Conservation (phyloP, 2,888 invertebrate genomes). For the Villa cingulata region DNA sequence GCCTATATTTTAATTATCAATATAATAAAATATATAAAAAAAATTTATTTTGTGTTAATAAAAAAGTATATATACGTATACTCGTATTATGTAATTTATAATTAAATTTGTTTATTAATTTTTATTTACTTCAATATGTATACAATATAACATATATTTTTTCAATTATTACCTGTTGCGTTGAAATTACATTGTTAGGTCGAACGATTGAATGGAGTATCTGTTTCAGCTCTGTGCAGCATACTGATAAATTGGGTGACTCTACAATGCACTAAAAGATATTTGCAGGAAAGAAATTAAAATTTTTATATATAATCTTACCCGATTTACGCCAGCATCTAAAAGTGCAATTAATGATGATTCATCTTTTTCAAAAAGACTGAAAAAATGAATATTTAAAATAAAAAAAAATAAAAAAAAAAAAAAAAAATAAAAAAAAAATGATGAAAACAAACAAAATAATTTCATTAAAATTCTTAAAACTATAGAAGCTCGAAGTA, state of each 20-base stretch:
- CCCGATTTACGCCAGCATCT: constrained; percentile 79
- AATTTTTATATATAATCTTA: constrained; percentile 38
- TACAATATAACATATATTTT: no score
- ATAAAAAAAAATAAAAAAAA: no score
- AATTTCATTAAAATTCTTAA: no score
- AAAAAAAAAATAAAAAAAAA: not conserved
- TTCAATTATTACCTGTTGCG: constrained; percentile 34
- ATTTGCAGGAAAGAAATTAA: not conserved
- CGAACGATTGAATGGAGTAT: constrained; percentile 65
- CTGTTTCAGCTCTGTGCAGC: constrained; percentile 56
- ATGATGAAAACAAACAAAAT: no score
- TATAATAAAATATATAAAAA: no score
- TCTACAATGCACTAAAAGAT: constrained; percentile 50
- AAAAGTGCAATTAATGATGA: constrained; percentile 59
- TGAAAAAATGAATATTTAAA: no score
- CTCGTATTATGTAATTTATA: no score
- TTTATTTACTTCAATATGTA: no score
- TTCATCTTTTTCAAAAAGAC: constrained; percentile 73
- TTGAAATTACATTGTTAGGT: constrained; percentile 62
- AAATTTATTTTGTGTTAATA: no score
- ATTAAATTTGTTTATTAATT: no score
- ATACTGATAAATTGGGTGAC: constrained; percentile 46
- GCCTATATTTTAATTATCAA: constrained; percentile 36
- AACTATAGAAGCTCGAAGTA: no score
- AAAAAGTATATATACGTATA: no score